Percentiles rank a stretch among this genome's conserved stretches.
Conservation (phyloP, 2,113 vertebrate species). For the Orthonyx spaldingii region DNA sequence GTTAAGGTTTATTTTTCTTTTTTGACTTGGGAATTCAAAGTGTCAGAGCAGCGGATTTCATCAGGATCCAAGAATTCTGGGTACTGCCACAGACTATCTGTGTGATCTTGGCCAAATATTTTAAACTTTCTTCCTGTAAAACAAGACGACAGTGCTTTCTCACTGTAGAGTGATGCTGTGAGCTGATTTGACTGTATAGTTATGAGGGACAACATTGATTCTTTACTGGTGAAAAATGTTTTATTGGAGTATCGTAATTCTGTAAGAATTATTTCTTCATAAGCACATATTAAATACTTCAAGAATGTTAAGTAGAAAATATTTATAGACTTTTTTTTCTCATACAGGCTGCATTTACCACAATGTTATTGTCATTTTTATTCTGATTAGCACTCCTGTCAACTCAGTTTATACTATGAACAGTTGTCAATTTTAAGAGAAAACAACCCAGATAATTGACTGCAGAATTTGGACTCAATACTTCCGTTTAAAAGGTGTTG, state of each 20-base stretch:
- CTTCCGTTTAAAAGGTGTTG: not conserved
- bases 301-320: not conserved
- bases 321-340: not conserved
- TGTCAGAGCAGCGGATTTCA: accelerated
- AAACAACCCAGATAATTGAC: not conserved
- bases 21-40: not conserved
- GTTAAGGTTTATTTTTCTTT: not conserved
- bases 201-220: not conserved
- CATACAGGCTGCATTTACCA: not conserved
- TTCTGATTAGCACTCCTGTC: not conserved
- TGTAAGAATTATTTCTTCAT: not conserved
- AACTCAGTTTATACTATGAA: not conserved
- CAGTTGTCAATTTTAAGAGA: not conserved
- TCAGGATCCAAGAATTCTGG: not conserved
- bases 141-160: not conserved
- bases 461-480: not conserved
- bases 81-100: not conserved
- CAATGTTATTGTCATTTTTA: not conserved
- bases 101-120: not conserved
- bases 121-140: not conserved
- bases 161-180: not conserved
- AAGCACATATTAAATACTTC: not conserved
- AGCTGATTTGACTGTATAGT: not conserved
- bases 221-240: not conserved
- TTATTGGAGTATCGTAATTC: not conserved